Evolutionary conservation across 2,888 invertebrate species (phyloP).

Genomic region (Melanchra persicariae): DNA sequence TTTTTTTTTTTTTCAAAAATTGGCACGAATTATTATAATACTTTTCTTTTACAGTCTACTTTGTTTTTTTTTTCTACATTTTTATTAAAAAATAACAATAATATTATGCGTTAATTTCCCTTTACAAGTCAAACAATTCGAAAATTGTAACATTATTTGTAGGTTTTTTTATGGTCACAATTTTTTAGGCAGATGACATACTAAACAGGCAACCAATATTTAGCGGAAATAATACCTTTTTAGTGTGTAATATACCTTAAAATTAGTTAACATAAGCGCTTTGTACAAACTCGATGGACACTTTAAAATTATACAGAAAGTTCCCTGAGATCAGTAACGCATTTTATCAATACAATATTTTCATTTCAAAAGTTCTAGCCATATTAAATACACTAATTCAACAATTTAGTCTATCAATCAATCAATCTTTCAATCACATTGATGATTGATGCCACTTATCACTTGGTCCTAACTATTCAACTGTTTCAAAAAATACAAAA

Average conservation of each 20-base stretch:
- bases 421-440: conserved; percentile 63
- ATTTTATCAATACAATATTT: conserved; percentile 32
- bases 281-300: conserved; percentile 9
- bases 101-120: conserved; percentile 37
- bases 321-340: conserved; percentile 60
- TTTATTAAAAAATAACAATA: conserved; percentile 48
- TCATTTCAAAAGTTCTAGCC: conserved; percentile 37
- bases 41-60: conserved; percentile 52
- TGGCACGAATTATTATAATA: conserved; percentile 68
- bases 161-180: neutral
- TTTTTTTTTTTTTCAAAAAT: conserved; percentile 47
- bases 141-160: neutral
- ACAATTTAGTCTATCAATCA: conserved; percentile 57
- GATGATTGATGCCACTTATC: conserved; percentile 57
- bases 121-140: conserved; percentile 24
- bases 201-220: neutral
- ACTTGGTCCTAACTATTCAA: conserved; percentile 55
- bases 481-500: conserved; percentile 49
- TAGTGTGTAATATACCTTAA: conserved; percentile 17
- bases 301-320: neutral
- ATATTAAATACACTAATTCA: conserved; percentile 48
- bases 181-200: conserved; percentile 15
- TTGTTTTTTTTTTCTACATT: conserved; percentile 22
- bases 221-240: neutral
- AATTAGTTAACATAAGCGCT: neutral